Percentiles rank a stretch among this genome's conserved stretches.
Conservation (phyloP, 30 jellyfish, hydroid and myxozoan species). For the Chironex yamaguchii region DNA sequence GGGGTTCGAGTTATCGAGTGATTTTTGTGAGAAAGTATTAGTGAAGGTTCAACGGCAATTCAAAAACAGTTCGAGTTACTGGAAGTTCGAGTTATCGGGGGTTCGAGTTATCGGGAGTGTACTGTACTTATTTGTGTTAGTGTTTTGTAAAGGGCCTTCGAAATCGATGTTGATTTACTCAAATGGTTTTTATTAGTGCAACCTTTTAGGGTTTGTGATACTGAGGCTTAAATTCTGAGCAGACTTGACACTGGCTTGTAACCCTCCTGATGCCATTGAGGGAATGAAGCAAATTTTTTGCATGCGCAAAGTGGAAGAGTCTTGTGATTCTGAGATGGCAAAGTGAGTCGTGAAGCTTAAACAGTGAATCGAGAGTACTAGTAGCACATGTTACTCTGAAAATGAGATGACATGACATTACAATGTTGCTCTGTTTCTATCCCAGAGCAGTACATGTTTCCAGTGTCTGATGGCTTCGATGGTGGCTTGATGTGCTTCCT, state of each 20-base stretch:
- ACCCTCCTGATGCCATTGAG: constrained; percentile 57
- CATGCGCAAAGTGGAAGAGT: not conserved
- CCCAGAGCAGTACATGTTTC: not conserved
- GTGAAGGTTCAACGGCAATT: no score
- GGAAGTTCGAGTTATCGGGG: no score
- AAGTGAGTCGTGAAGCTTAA: not conserved
- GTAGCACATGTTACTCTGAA: constrained; percentile 2
- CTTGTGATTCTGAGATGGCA: not conserved
- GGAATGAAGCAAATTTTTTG: not conserved
- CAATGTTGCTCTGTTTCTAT: no score
- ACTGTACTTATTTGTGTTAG: no score
- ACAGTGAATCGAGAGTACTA: constrained; percentile 10
- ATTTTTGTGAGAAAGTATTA: no score
- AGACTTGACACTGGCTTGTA: constrained; percentile 41
- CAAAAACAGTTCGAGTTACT: not conserved
- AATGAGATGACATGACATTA: no score
- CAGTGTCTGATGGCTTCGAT: not conserved
- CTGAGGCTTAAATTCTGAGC: constrained; percentile 69
- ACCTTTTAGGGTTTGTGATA: constrained; percentile 15
- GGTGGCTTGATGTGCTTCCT: not conserved
- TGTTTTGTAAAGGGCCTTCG: constrained; percentile 65
- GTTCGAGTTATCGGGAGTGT: no score
- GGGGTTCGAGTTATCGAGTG: no score
- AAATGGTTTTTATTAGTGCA: constrained; percentile 61
- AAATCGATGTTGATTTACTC: constrained; percentile 50